Evolutionary conservation across 2,113 vertebrate species (phyloP), one percentile per base, ranked within the genome.

Genomic region (Leuciscus idus): DNA sequence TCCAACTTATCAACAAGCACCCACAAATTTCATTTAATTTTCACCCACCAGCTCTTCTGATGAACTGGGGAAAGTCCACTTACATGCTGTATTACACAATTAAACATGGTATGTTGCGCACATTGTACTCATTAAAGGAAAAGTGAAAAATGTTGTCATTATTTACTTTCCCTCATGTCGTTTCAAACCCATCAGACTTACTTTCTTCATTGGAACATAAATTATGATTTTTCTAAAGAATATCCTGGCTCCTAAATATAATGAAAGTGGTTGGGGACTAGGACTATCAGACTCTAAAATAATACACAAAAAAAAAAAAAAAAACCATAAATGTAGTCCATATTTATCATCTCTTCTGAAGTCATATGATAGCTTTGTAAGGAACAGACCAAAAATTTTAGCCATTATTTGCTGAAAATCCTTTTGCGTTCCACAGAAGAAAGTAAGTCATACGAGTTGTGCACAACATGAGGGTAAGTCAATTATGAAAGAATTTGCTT

Each of bases 21-120:
- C 70, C 21, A 85, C 83, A 83, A 81, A 52, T 50, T 81, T 57
- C 2, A 23, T 57, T 23, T 23, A n/a, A 86, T 80, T 85, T 83
- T 64, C 83, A 84, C 80, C 70, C 61, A 64, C 80, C 13, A 61
- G 73, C 76, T 57, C 72, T 85, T 81, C 3, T 75, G 2, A 75
- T 48, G 6, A 50, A 75, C 43, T 50, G 73, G 73, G 72, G 39
- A 48, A 72, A 26, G 72, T 74, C 39, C 39, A 26, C 46, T 74
- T 74, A 7, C 23, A 6, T 74, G 72, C 23, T 15, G 12, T 7
- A 23, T 74, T 74, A 74, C 39, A 73, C 72, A 48, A 43, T 75
- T 75, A 75, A 48, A 50, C 6, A 3, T 7, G 39, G 43, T 46
- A 23, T 72, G 33, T 39, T 23, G 33, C 15, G 12, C 72, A 74